These are phyloP conservation scores for Octomys mimax DNA, from an alignment of 2,797 vertebrate genomes.

Conservation along the genomic window DNA sequence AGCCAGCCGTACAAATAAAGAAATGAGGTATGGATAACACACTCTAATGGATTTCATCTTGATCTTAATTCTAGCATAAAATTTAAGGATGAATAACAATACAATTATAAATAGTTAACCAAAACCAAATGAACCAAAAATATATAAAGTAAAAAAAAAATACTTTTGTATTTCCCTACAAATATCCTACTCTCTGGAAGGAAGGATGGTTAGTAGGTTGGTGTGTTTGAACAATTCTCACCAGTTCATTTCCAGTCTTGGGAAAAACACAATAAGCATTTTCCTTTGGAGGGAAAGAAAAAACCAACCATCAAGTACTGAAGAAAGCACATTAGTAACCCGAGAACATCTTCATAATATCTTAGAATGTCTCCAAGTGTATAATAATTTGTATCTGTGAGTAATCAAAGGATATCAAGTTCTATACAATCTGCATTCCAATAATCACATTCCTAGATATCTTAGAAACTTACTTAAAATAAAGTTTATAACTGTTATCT, in stretches of 20 bases:
- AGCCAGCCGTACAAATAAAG: not conserved
- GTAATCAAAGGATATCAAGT: constrained; percentile 47
- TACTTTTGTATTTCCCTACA: not conserved
- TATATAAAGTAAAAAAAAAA: constrained; percentile 1
- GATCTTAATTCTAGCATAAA: constrained; percentile 52
- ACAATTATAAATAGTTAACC: constrained; percentile 42
- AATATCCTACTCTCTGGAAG: constrained; percentile 9
- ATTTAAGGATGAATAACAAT: constrained; percentile 33
- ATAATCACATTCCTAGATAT: constrained; percentile 78
- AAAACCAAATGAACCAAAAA: constrained; percentile 55
- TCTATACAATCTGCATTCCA: constrained; percentile 56
- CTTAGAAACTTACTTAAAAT: constrained; percentile 76
- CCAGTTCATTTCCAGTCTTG: not conserved
- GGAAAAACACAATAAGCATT: not conserved
- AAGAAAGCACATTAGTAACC: constrained; percentile 14
- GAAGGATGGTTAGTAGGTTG: not conserved
- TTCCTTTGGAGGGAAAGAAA: constrained; percentile 15
- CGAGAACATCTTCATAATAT: constrained; percentile 18
- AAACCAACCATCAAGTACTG: constrained; percentile 19
- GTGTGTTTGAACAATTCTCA: constrained; percentile 29
- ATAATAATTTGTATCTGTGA: constrained; percentile 68
- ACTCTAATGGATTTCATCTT: not conserved
- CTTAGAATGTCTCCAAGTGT: constrained; percentile 1
- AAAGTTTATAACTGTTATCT: constrained; percentile 70
- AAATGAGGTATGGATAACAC: not conserved